These are phyloP conservation scores for Malurus alboscapulatus DNA, from an alignment of 2,113 vertebrate species.

Conservation along the genomic window DNA sequence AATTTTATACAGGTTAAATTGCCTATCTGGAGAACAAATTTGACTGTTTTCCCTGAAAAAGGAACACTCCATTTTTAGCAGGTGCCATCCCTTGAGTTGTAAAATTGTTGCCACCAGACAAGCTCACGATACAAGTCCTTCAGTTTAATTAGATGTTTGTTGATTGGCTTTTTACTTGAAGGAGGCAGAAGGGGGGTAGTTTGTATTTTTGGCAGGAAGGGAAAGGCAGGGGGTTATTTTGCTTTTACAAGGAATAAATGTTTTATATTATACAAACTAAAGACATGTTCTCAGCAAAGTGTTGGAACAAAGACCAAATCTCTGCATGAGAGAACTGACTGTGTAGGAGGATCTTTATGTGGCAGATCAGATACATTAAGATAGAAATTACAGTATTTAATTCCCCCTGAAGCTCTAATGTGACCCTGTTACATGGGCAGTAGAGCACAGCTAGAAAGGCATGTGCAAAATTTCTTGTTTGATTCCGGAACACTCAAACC, in stretches of 20 bases:
- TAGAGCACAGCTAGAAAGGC: background rate
- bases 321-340: constrained; percentile 14
- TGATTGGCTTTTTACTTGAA: background rate
- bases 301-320: constrained; percentile 38
- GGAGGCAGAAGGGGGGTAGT: background rate
- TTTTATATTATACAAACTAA: background rate
- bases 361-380: constrained; percentile 45
- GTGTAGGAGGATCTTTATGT: constrained; percentile 41
- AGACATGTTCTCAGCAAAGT: constrained; percentile 1
- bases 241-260: background rate
- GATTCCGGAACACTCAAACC: background rate
- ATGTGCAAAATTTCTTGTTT: background rate
- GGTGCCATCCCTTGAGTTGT: background rate
- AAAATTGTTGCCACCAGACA: background rate
- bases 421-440: background rate
- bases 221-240: constrained; percentile 21
- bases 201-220: constrained; percentile 14
- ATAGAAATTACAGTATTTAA: constrained; percentile 47
- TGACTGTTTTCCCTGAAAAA: background rate
- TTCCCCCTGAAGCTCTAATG: constrained; percentile 13
- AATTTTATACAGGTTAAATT: background rate
- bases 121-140: background rate
- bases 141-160: background rate
- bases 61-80: background rate
- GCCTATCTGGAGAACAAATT: background rate